phyloP scores from a whole-genome alignment of 2,113 vertebrate genomes.

The Promerops cafer region DNA sequence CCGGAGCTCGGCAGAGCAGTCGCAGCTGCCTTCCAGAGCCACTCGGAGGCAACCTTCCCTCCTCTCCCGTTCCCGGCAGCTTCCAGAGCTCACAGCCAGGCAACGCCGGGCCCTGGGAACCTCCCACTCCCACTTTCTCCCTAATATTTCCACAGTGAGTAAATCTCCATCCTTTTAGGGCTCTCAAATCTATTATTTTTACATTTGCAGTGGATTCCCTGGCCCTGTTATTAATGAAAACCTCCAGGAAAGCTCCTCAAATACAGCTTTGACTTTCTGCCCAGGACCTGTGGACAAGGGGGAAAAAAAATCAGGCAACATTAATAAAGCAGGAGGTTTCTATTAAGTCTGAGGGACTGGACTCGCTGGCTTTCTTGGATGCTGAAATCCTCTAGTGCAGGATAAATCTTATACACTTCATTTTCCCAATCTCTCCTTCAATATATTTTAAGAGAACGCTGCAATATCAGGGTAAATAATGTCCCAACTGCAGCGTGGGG shows the following conservation, averaged over 20 bases:
- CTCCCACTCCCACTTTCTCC: slow-evolving; percentile 33
- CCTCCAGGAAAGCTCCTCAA: slow-evolving; percentile 37
- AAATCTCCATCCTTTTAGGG: slow-evolving; percentile 48
- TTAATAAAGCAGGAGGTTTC: slow-evolving; percentile 61
- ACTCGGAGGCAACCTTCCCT: not conserved
- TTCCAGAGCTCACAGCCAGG: not conserved
- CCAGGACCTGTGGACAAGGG: slow-evolving; percentile 37
- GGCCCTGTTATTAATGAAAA: slow-evolving; percentile 35
- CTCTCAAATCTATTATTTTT: slow-evolving; percentile 60
- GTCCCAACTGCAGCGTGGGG: slow-evolving; percentile 11
- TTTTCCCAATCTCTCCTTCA: slow-evolving; percentile 35
- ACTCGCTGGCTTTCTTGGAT: slow-evolving; percentile 42
- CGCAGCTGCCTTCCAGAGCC: not conserved
- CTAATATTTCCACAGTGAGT: slow-evolving; percentile 44
- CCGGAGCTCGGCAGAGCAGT: not conserved
- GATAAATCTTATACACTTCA: slow-evolving; percentile 44
- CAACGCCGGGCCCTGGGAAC: not conserved
- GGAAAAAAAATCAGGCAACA: not conserved
- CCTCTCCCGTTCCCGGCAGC: not conserved
- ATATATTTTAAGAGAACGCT: slow-evolving; percentile 10
- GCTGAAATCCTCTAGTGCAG: slow-evolving; percentile 23
- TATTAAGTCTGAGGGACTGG: slow-evolving; percentile 50
- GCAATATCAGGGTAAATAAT: slow-evolving; percentile 9
- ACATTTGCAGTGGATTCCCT: slow-evolving; percentile 44
- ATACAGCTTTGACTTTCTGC: slow-evolving; percentile 40